These are phyloP conservation scores for Etheostoma perlongum DNA, from an alignment of 2,797 vertebrate species.

Conservation along the genomic window DNA sequence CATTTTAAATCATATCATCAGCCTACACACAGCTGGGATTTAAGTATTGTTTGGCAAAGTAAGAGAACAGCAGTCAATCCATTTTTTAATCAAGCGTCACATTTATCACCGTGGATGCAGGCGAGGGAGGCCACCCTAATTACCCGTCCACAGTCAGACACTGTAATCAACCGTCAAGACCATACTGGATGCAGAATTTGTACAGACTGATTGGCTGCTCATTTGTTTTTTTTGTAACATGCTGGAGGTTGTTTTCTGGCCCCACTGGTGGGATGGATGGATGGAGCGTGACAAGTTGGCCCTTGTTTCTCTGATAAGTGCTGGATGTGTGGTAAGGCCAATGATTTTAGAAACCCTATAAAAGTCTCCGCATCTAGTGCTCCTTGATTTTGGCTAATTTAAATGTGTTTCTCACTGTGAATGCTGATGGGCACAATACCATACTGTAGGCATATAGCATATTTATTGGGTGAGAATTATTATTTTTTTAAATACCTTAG, in stretches of 20 bases:
- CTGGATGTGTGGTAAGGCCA: slow-evolving; percentile 43
- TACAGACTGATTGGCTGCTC: slow-evolving; percentile 66
- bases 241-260: slow-evolving; percentile 56
- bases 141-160: slow-evolving; percentile 60
- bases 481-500: slow-evolving; percentile 34
- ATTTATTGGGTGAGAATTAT: slow-evolving; percentile 62
- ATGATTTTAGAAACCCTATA: slow-evolving; percentile 46
- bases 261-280: slow-evolving; percentile 28
- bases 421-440: slow-evolving; percentile 17
- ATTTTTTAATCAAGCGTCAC: slow-evolving; percentile 70
- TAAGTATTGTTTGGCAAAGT: slow-evolving; percentile 59
- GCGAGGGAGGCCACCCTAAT: slow-evolving; percentile 70
- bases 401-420: slow-evolving; percentile 30
- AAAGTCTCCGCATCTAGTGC: slow-evolving; percentile 49
- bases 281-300: slow-evolving; percentile 59
- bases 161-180: slow-evolving; percentile 70
- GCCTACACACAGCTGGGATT: slow-evolving; percentile 48
- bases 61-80: slow-evolving; percentile 25
- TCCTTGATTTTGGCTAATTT: slow-evolving; percentile 54
- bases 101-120: slow-evolving; percentile 72
- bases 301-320: slow-evolving; percentile 62
- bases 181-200: slow-evolving; percentile 46
- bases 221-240: slow-evolving; percentile 53
- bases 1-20: slow-evolving; percentile 48
- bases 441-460: slow-evolving; percentile 21